Conservation (phyloP, 2,797 vertebrate species). For the Chloroceryle amazona region DNA sequence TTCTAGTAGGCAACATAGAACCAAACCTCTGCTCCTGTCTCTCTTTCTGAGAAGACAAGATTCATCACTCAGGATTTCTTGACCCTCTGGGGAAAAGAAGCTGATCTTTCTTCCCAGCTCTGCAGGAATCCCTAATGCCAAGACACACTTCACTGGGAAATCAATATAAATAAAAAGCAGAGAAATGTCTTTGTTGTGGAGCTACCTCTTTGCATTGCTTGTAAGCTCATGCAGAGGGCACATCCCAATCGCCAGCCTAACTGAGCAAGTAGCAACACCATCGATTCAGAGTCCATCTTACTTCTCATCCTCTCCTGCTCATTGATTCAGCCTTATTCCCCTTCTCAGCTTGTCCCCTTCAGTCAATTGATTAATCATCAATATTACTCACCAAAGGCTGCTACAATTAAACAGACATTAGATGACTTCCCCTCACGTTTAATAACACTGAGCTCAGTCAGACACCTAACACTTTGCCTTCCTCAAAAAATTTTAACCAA, state of each 20-base stretch:
- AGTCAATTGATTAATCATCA: slow-evolving; percentile 70
- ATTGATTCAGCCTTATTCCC: slow-evolving; percentile 40
- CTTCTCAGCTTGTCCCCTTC: slow-evolving; percentile 57
- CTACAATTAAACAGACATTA: slow-evolving; percentile 63
- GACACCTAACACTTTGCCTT: not conserved
- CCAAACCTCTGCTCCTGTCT: not conserved
- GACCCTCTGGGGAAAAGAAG: slow-evolving; percentile 66
- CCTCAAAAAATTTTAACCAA: not conserved
- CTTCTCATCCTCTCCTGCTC: slow-evolving; percentile 31
- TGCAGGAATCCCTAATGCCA: slow-evolving; percentile 74
- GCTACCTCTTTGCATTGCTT: slow-evolving; percentile 47
- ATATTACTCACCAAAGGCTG: slow-evolving; percentile 59
- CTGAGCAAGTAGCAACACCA: slow-evolving; percentile 59
- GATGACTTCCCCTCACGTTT: slow-evolving; percentile 32
- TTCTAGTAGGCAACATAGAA: not conserved
- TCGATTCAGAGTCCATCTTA: slow-evolving; percentile 56
- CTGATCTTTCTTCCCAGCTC: slow-evolving; percentile 66
- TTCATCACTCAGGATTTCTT: slow-evolving; percentile 71
- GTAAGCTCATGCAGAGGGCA: slow-evolving; percentile 51
- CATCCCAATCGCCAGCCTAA: slow-evolving; percentile 54
- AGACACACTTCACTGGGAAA: slow-evolving; percentile 78
- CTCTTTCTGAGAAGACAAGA: slow-evolving; percentile 47
- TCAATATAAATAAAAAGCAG: slow-evolving; percentile 79
- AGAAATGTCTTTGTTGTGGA: slow-evolving; percentile 77
- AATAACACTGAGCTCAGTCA: slow-evolving; percentile 3